A percentile compares a stretch with the other conserved stretches of the same genome.
Evolutionary conservation across 1,140 invertebrate genomes (phyloP).

Genomic region (Drosophila obscura): DNA sequence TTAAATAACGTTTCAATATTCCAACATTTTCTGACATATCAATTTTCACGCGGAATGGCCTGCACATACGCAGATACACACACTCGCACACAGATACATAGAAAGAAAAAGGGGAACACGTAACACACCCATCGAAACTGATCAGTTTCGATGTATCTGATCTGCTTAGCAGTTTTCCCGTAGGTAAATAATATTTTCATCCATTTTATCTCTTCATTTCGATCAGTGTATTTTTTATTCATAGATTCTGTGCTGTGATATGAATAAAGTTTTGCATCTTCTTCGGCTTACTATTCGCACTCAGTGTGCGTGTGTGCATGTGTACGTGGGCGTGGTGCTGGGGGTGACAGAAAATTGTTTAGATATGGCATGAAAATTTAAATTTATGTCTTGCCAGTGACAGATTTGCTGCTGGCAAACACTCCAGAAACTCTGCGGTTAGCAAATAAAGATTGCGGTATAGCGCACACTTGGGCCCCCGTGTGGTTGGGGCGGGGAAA

Average conservation of each 20-base stretch:
- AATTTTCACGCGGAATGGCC: slow-evolving; percentile 65
- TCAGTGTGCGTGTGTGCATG: neutral
- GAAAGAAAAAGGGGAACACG: neutral
- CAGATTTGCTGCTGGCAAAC: slow-evolving; percentile 62
- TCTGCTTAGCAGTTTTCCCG: too few species aligned
- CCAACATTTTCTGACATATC: slow-evolving; percentile 79
- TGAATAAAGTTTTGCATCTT: slow-evolving; percentile 71
- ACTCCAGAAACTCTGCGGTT: slow-evolving; percentile 45
- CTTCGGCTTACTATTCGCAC: slow-evolving; percentile 12
- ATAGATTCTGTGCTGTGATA: slow-evolving; percentile 59
- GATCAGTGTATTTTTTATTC: slow-evolving; percentile 22
- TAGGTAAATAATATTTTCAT: neutral
- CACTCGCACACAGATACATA: slow-evolving; percentile 21
- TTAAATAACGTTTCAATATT: slow-evolving; percentile 82
- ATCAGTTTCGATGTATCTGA: too few species aligned
- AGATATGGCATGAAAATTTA: slow-evolving; percentile 79
- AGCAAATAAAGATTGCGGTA: slow-evolving; percentile 52
- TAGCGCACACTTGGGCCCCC: slow-evolving; percentile 8
- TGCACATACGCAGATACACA: slow-evolving; percentile 37
- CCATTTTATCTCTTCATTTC: neutral
- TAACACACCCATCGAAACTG: too few species aligned
- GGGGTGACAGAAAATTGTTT: slow-evolving; percentile 70
- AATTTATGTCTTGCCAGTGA: slow-evolving; percentile 74
- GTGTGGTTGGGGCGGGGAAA: neutral
- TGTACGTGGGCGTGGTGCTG: neutral